Conservation (phyloP, 2,797 vertebrate species). For the Ciconia nigra region DNA sequence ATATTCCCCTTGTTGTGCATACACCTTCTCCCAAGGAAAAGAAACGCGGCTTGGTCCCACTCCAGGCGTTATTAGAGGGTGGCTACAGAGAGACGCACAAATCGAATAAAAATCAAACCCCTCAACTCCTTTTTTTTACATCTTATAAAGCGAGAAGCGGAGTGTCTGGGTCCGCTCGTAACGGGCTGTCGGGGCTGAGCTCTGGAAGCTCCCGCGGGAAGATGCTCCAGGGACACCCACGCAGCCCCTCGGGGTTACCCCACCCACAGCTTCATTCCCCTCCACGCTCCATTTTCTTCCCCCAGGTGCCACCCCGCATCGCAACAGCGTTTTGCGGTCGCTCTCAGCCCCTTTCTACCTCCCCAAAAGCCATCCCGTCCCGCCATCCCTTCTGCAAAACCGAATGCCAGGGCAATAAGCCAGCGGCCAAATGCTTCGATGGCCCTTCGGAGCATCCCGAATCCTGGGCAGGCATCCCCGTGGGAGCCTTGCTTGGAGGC, state of each 20-base stretch:
- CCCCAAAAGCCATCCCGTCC: background rate
- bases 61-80: background rate
- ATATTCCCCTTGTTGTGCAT: slow-evolving; percentile 31
- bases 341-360: background rate
- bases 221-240: background rate
- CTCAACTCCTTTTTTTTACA: background rate
- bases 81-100: background rate
- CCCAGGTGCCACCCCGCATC: background rate
- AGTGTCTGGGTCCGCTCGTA: rapidly evolving
- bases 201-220: rapidly evolving
- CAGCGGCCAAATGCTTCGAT: rapidly evolving
- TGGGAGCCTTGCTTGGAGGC: background rate
- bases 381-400: background rate
- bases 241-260: background rate
- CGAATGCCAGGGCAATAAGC: background rate
- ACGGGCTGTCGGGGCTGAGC: rapidly evolving
- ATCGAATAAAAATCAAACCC: background rate
- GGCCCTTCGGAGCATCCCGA: background rate
- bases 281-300: rapidly evolving
- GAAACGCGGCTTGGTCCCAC: background rate
- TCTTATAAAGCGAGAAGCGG: rapidly evolving
- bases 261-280: rapidly evolving
- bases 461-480: background rate
- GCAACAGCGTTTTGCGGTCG: rapidly evolving
- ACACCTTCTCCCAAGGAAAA: background rate